phyloP scores from a whole-genome alignment of 2,113 vertebrate genomes.

The Halichoeres trimaculatus region DNA sequence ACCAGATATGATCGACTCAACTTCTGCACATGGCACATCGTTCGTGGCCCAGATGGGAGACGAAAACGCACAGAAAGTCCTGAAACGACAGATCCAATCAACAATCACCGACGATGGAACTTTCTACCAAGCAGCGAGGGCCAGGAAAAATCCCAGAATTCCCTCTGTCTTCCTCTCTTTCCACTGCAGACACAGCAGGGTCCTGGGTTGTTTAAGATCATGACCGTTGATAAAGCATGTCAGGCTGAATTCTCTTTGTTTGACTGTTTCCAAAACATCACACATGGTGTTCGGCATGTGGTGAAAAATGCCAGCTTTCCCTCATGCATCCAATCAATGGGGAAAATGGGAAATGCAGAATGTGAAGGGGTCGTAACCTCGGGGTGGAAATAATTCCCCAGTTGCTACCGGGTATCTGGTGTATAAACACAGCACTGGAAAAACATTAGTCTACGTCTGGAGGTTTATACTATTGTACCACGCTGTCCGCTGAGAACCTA shows the following conservation, averaged over 20 bases:
- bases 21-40: slow-evolving; percentile 11
- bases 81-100: slow-evolving; percentile 22
- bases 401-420: slow-evolving; percentile 76
- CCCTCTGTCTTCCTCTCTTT: slow-evolving; percentile 41
- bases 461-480: slow-evolving; percentile 64
- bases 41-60: slow-evolving; percentile 16
- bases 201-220: slow-evolving; percentile 61
- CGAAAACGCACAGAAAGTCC: background rate
- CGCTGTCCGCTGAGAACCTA: slow-evolving; percentile 39
- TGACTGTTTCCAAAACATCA: slow-evolving; percentile 68
- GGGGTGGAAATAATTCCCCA: slow-evolving; percentile 67
- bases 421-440: slow-evolving; percentile 72
- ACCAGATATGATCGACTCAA: background rate
- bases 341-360: slow-evolving; percentile 68
- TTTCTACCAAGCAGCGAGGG: slow-evolving; percentile 11
- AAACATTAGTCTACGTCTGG: slow-evolving; percentile 75
- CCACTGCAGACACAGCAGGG: slow-evolving; percentile 50
- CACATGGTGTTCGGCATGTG: slow-evolving; percentile 36
- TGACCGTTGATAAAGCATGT: slow-evolving; percentile 47
- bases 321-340: slow-evolving; percentile 69
- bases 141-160: slow-evolving; percentile 47
- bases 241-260: slow-evolving; percentile 62
- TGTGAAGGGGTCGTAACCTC: slow-evolving; percentile 72
- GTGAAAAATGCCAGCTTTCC: slow-evolving; percentile 38
- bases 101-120: slow-evolving; percentile 39